Base-by-base conservation (phyloP, 37 sponge, comb jelly and placozoan genomes). In the Aphrocallistes beatrix region DNA sequence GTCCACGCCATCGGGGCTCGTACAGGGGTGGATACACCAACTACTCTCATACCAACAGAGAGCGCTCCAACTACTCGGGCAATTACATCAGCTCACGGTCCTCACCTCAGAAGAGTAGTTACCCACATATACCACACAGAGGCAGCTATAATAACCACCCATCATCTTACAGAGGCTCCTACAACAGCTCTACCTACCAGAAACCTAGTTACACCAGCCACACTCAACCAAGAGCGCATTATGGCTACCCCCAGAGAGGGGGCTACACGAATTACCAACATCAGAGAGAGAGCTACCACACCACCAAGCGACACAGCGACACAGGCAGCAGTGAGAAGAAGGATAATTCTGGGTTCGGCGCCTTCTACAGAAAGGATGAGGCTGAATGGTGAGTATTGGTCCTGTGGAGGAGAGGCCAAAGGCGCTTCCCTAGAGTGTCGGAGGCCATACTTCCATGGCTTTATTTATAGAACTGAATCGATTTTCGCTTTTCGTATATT, bases 391-490 rank as follows among this genome's bases (percentile, higher is more conserved):
- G 75, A 60, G 75, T 60, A 60, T 60, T 60, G 75, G 75, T 60
- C 75, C n/a, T 25, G 75, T 60, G 75, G 75, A 60, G 75, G 75
- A 60, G 75, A 60, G 75, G 75, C 75, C 75, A 60, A 60, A 60
- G 75, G 75, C 75, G 75, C 75, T 60, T 60, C 13, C 49, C 49
- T 17, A 21, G 49, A 60, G 75, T 60, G 75, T 60, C 75, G 75
- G 75, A 60, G 75, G 75, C 75, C 75, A 60, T 47, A 60, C 75
- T 60, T 60, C 75, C 75, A 60, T 60, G 75, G 75, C 75, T 19
- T 60, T 60, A 60, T 60, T 60, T 30, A 60, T 60, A 60, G 75
- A 60, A 60, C 75, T 60, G 75, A 60, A 19, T 60, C 75, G n/a
- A n/a, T n/a, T n/a, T n/a, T n/a, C n/a, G n/a, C n/a, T n/a, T n/a